A percentile compares a stretch with the other conserved stretches of the same genome.
phyloP scores from a whole-genome alignment of 2,888 invertebrate genomes.

The Octodonta nipae region DNA sequence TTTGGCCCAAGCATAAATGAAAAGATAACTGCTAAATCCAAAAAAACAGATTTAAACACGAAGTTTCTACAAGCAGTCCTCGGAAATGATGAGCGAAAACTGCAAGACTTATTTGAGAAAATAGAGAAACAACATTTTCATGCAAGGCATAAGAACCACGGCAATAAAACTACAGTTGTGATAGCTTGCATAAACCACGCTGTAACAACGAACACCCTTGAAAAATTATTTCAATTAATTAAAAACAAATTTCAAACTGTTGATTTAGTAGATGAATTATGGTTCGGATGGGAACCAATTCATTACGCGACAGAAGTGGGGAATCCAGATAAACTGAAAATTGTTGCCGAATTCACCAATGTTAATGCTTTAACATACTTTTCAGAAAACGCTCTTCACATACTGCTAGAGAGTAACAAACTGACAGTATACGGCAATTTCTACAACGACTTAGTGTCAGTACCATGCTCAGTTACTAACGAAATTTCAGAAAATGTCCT shows the following conservation, averaged over 20 bases:
- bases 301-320: conserved; percentile 17
- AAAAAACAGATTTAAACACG: too few relatives aligned
- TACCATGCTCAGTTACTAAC: conserved; percentile 13
- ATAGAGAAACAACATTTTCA: conserved; percentile 4
- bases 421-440: conserved; percentile 12
- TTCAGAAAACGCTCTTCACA: conserved; percentile 21
- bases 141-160: conserved; percentile 5
- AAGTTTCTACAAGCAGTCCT: conserved; percentile 8
- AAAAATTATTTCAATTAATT: conserved; percentile 5
- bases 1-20: too few relatives aligned
- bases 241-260: conserved; percentile 6
- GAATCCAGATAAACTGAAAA: conserved; percentile 13
- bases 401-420: conserved; percentile 17
- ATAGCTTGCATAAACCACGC: conserved; percentile 8
- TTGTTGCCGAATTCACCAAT: conserved; percentile 8
- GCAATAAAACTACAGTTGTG: conserved; percentile 10
- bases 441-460: conserved; percentile 15
- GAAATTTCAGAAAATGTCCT: conserved; percentile 13
- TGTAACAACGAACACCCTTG: conserved; percentile 4
- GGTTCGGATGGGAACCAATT: conserved; percentile 20
- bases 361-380: conserved; percentile 14
- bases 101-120: conserved; percentile 3
- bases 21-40: too few relatives aligned
- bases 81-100: conserved; percentile 6
- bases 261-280: conserved; percentile 12